Conservation (phyloP, 2,888 invertebrate species). For the Drosophila hamatofila region DNA sequence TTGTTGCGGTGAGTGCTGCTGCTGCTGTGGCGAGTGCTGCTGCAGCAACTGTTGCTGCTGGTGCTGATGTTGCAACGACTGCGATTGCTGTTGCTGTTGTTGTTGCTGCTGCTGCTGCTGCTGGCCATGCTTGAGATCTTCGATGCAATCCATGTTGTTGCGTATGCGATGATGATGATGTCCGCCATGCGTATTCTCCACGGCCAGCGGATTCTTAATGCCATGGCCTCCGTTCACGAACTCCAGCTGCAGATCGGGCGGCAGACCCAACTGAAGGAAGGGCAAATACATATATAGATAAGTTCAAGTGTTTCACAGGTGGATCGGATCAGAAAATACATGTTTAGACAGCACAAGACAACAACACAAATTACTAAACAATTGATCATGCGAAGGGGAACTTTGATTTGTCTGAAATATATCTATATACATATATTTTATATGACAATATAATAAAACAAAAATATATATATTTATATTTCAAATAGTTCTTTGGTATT, state of each 20-base stretch:
- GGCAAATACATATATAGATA: not conserved
- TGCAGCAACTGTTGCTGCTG: conserved; percentile 45
- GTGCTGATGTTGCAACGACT: conserved; percentile 39
- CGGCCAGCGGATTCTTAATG: conserved; percentile 97
- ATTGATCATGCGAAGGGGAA: no score
- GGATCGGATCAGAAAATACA: not conserved
- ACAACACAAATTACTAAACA: conserved; percentile 28
- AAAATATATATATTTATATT: no score
- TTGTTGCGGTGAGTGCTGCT: conserved; percentile 35
- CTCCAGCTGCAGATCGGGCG: conserved; percentile 94
- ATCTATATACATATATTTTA: no score
- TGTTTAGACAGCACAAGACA: conserved; percentile 23
- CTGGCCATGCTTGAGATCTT: conserved; percentile 81
- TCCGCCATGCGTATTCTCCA: conserved; percentile 87
- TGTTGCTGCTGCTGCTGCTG: conserved; percentile 42
- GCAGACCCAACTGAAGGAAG: conserved; percentile 90
- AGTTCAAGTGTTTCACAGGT: not conserved
- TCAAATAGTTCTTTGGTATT: no score
- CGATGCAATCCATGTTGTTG: conserved; percentile 82
- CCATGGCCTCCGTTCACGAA: conserved; percentile 99
- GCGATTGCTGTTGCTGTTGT: conserved; percentile 37
- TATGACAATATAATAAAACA: no score
- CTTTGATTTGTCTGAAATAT: no score
- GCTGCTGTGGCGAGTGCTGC: conserved; percentile 34
- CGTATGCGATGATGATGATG: conserved; percentile 86